A percentile compares a stretch with the other conserved stretches of the same genome.
Evolutionary conservation across 2,113 vertebrate genomes (phyloP).

Genomic region (Melanocharis versteri): DNA sequence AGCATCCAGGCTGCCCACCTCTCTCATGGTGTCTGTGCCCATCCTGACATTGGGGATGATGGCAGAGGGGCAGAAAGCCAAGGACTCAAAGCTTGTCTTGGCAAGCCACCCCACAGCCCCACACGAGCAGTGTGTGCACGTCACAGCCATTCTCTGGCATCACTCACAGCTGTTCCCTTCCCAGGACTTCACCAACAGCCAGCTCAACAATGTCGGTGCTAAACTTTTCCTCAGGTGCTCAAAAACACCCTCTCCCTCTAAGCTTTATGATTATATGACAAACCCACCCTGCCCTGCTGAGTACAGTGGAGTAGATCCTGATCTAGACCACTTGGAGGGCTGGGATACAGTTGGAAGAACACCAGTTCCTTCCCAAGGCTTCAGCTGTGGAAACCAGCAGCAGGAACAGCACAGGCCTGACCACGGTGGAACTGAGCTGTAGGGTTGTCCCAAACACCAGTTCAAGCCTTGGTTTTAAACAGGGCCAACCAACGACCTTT

Average conservation of each 20-base stretch:
- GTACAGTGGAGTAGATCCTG: not conserved
- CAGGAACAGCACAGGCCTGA: fast-evolving
- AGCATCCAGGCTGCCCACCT: fast-evolving
- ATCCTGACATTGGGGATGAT: fast-evolving
- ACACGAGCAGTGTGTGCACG: fast-evolving
- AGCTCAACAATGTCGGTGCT: not conserved
- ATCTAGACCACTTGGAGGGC: not conserved
- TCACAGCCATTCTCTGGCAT: fast-evolving
- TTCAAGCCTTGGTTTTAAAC: not conserved
- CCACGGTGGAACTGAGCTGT: fast-evolving
- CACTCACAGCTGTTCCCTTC: not conserved
- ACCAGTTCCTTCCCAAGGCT: not conserved
- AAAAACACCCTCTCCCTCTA: not conserved
- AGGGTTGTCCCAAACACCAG: not conserved
- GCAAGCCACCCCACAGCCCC: not conserved
- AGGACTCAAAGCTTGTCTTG: not conserved
- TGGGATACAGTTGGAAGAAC: not conserved
- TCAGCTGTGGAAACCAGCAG: fast-evolving
- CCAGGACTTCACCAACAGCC: not conserved
- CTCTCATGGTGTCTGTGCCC: not conserved
- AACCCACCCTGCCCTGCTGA: not conserved
- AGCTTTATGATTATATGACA: not conserved
- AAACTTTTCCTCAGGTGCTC: not conserved
- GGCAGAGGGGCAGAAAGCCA: not conserved
- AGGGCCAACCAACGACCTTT: not conserved